These are phyloP conservation scores for Sorex fumeus DNA, from an alignment of 2,113 vertebrate species.

Conservation along the genomic window DNA sequence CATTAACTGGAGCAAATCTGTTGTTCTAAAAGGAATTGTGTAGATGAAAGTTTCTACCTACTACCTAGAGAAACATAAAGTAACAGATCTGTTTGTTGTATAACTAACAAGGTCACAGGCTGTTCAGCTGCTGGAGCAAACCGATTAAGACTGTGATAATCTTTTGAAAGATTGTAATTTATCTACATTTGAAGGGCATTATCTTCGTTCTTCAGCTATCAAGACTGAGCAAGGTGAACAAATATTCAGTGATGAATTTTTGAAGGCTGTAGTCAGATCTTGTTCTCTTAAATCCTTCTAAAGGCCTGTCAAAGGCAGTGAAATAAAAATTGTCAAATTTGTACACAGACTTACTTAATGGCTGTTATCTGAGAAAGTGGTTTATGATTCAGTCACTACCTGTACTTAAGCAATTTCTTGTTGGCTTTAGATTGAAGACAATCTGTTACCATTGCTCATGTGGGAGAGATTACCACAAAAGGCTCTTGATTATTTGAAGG, in stretches of 20 bases:
- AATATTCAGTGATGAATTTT: conserved; percentile 89
- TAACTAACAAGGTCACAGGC: conserved; percentile 88
- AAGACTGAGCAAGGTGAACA: conserved; percentile 88
- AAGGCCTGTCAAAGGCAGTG: conserved; percentile 82
- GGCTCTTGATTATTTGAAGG: conserved; percentile 75
- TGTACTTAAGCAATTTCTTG: conserved; percentile 86
- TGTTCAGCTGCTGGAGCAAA: conserved; percentile 88
- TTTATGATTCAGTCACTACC: conserved; percentile 86
- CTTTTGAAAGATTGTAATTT: conserved; percentile 91
- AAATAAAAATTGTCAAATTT: conserved; percentile 87
- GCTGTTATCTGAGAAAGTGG: conserved; percentile 86
- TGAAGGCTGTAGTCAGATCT: conserved; percentile 88
- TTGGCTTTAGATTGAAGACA: conserved; percentile 80
- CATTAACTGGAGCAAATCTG: conserved; percentile 33
- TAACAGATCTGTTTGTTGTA: conserved; percentile 85
- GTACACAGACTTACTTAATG: conserved; percentile 84
- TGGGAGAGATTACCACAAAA: conserved; percentile 83
- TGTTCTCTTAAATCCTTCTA: conserved; percentile 84
- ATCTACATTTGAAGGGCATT: conserved; percentile 90
- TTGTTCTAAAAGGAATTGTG: conserved; percentile 43
- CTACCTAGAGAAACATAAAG: conserved; percentile 64
- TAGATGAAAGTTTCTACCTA: conserved; percentile 57
- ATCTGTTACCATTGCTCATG: conserved; percentile 80
- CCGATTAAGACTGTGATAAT: conserved; percentile 90
- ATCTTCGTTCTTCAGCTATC: conserved; percentile 88